A percentile compares a stretch with the other conserved stretches of the same genome.
Evolutionary conservation across 2,113 vertebrate species (phyloP).

Genomic region (Peromyscus maniculatus): DNA sequence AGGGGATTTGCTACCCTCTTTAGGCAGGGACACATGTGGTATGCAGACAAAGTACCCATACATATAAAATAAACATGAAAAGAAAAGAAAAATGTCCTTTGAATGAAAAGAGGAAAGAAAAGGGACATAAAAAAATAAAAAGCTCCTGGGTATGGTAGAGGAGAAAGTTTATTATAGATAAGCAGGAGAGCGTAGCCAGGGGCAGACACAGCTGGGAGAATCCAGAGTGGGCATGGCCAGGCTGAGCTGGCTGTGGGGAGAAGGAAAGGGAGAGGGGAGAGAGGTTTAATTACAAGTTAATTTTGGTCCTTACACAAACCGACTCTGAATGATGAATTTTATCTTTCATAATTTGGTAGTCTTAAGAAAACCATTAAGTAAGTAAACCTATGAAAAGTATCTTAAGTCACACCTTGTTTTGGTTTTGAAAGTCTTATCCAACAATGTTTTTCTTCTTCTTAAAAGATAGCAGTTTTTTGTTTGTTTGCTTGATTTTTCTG

Average conservation of each 20-base stretch:
- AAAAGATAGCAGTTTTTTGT: background rate
- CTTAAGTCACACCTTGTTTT: background rate
- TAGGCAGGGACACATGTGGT: background rate
- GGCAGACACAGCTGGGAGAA: too few relatives aligned
- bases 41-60: background rate
- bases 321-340: background rate
- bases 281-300: too few relatives aligned
- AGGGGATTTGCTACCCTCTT: background rate
- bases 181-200: too few relatives aligned
- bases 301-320: background rate
- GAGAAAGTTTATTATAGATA: too few relatives aligned
- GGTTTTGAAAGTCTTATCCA: slow-evolving; percentile 16
- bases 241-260: too few relatives aligned
- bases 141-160: too few relatives aligned
- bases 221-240: too few relatives aligned
- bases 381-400: background rate
- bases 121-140: too few relatives aligned
- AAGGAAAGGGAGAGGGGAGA: too few relatives aligned
- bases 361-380: slow-evolving; percentile 3
- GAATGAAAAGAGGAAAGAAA: too few relatives aligned
- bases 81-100: background rate
- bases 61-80: background rate
- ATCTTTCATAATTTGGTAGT: slow-evolving; percentile 6
- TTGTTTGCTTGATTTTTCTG: background rate
- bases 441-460: background rate